phyloP scores from a whole-genome alignment of 2,797 vertebrate species.

The Antrozous pallidus region DNA sequence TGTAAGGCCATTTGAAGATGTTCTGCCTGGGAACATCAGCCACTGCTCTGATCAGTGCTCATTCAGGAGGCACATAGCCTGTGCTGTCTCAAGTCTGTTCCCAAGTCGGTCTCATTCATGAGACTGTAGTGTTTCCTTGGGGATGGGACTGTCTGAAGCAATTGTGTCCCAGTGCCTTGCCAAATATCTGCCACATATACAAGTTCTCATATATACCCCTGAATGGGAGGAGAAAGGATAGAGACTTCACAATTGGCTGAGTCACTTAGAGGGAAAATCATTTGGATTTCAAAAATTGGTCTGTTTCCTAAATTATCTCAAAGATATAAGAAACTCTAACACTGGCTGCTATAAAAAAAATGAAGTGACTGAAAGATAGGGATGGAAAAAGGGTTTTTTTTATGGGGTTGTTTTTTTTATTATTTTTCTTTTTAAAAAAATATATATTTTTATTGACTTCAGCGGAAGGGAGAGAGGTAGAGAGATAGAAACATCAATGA shows the following conservation, averaged over 20 bases:
- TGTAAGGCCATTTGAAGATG: neutral
- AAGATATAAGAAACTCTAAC: slow-evolving; percentile 6
- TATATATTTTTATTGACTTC: no score
- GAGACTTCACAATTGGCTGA: neutral
- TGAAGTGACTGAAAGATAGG: neutral
- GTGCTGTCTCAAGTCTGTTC: neutral
- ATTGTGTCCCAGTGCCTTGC: neutral
- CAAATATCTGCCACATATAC: neutral
- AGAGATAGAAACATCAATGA: no score
- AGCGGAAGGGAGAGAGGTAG: no score
- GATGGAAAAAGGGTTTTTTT: neutral
- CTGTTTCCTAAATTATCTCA: neutral
- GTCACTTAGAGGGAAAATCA: neutral
- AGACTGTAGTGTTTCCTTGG: neutral
- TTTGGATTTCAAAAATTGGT: neutral
- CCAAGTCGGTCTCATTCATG: neutral
- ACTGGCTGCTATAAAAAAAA: neutral
- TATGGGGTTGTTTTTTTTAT: neutral
- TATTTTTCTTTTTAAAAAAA: neutral
- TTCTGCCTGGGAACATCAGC: neutral
- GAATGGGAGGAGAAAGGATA: neutral
- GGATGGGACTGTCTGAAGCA: neutral
- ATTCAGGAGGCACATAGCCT: neutral
- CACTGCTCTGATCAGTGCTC: no score
- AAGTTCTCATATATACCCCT: neutral